Conservation (phyloP, 2,888 invertebrate genomes). For the Alviniconcha strummeri region DNA sequence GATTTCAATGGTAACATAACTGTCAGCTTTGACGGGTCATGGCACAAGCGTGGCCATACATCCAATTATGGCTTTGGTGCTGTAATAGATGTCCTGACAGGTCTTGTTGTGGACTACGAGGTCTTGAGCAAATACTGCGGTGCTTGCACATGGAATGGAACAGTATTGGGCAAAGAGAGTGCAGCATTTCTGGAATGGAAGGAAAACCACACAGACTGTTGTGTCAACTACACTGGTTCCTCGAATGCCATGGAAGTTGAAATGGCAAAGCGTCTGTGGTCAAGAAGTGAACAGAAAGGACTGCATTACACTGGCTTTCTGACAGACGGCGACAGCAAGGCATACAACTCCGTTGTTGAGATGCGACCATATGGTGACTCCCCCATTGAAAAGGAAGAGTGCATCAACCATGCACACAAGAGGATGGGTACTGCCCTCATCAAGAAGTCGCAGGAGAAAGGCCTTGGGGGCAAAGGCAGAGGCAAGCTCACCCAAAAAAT, state of each 20-base stretch:
- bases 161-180: too few relatives aligned
- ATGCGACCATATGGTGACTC: not conserved
- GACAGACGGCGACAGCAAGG: not conserved
- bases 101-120: slow-evolving; percentile 2
- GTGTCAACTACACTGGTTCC: too few relatives aligned
- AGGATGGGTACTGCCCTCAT: not conserved
- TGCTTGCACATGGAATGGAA: too few relatives aligned
- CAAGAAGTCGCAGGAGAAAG: not conserved
- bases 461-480: not conserved
- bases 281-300: not conserved
- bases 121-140: slow-evolving; percentile 3
- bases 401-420: not conserved
- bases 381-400: not conserved
- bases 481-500: not conserved
- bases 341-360: not conserved
- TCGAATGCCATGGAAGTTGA: not conserved
- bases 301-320: not conserved
- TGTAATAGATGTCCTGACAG: slow-evolving; percentile 12
- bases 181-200: too few relatives aligned
- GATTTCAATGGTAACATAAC: too few relatives aligned
- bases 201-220: too few relatives aligned
- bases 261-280: not conserved
- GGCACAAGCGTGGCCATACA: slow-evolving; percentile 19
- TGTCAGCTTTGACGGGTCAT: slow-evolving; percentile 14
- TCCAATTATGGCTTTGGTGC: slow-evolving; percentile 21